Conservation (phyloP, 2,113 vertebrate species). For the Periophthalmodon schlosseri region DNA sequence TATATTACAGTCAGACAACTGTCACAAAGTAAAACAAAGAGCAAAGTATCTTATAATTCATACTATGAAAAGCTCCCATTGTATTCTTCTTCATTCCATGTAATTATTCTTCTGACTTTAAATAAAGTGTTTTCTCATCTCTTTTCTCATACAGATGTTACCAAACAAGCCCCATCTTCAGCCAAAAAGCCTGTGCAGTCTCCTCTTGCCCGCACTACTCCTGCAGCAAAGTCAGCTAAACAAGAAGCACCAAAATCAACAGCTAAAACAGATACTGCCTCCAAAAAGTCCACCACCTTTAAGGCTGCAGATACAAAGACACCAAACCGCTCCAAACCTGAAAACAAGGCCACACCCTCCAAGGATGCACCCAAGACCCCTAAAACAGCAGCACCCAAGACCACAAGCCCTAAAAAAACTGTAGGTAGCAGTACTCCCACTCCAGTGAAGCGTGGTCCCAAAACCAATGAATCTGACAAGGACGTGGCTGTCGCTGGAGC, state of each 20-base stretch:
- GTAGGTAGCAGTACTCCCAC: conserved; percentile 77
- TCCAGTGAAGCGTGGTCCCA: conserved; percentile 75
- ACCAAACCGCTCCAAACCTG: conserved; percentile 61
- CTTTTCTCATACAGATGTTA: conserved; percentile 65
- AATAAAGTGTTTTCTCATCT: neutral
- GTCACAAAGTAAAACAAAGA: neutral
- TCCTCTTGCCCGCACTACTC: conserved; percentile 58
- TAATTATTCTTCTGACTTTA: neutral
- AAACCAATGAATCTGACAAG: conserved; percentile 46
- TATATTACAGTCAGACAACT: neutral
- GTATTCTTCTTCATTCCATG: neutral
- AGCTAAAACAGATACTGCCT: conserved; percentile 55
- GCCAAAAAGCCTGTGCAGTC: conserved; percentile 70
- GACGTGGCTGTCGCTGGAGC: conserved; percentile 42
- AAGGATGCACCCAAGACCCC: conserved; percentile 61
- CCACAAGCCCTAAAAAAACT: conserved; percentile 73
- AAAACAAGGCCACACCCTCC: conserved; percentile 57
- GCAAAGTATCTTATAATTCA: neutral
- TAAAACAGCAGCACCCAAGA: conserved; percentile 63
- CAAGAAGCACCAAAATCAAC: conserved; percentile 66
- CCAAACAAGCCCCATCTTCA: conserved; percentile 65
- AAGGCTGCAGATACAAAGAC: conserved; percentile 71
- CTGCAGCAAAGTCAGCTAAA: conserved; percentile 68
- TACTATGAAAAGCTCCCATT: neutral
- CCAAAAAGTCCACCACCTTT: conserved; percentile 62